A percentile compares a stretch with the other conserved stretches of the same genome.
phyloP scores from a whole-genome alignment of 2,113 vertebrate genomes.

The Regulus satrapa region DNA sequence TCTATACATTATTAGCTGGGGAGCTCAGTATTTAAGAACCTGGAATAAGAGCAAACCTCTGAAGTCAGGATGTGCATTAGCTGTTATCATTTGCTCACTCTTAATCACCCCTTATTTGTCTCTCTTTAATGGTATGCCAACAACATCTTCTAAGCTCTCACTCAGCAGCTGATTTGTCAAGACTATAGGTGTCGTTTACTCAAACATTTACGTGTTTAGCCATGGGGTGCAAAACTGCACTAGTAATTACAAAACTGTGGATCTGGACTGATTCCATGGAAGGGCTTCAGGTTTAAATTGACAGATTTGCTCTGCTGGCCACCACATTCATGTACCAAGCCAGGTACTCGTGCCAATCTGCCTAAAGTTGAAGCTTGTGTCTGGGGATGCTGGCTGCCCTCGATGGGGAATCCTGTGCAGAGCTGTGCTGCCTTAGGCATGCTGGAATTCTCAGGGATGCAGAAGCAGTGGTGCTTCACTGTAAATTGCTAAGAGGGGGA shows the following conservation, averaged over 20 bases:
- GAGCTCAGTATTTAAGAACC: neutral
- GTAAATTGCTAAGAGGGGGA: neutral
- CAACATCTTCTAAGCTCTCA: conserved; percentile 51
- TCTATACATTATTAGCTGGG: neutral
- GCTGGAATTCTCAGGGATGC: neutral
- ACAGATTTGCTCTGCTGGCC: neutral
- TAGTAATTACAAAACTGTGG: neutral
- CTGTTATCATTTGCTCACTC: conserved; percentile 36
- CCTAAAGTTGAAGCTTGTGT: neutral
- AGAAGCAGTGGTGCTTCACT: neutral
- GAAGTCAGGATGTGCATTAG: conserved; percentile 33
- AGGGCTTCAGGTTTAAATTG: neutral
- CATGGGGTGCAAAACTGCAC: neutral
- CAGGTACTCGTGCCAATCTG: neutral
- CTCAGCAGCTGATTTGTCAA: conserved; percentile 3
- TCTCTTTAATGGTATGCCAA: conserved; percentile 63
- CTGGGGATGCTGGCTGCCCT: neutral
- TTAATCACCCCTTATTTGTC: conserved; percentile 67
- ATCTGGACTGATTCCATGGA: neutral
- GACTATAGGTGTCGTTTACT: conserved; percentile 29
- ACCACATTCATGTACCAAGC: neutral
- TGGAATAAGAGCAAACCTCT: neutral
- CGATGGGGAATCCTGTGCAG: neutral
- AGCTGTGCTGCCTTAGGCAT: neutral
- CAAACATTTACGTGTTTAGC: neutral